Base-by-base conservation (phyloP, 2,797 vertebrate species). In the Siniperca obscura region DNA sequence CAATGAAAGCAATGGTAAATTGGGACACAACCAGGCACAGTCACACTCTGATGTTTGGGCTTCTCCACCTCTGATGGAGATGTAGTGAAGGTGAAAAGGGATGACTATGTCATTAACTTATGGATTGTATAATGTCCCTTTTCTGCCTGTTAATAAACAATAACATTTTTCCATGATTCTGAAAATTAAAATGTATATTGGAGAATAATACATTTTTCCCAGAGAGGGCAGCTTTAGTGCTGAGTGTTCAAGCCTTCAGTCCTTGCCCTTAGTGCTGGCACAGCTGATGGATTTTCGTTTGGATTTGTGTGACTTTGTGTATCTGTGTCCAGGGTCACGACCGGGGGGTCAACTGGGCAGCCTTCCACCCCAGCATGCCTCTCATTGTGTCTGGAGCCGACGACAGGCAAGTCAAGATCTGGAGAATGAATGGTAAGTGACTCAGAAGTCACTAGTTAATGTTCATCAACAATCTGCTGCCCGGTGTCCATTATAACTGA, bases 281-380 rank as follows among this genome's bases (percentile, higher is more conserved):
- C n/a, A 52, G 27, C 12, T 59, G 42, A 21, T 3, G 9, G 11
- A 27, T 46, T 7, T 38, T 25, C 3, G 8, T 64, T 48, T 70
- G 57, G 14, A 5, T 72, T 19, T 70, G 30, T 55, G 22, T 72
- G n/a, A 66, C 22, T 7, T 48, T 66, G 11, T 86, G 38, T 48
- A 0, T 84, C 13, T 82, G 27, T 56, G 21, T 71, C 48, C 61
- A 99, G 98, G 98, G 98, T 88, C 98, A 99, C 0, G 98, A 99
- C 87, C 95, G 98, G 0, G 98, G 98, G 1, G 98, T 99, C 40
- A 99, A 99, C 93, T 99, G 98, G 98, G 98, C 98, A 0, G 98
- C 98, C 9, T 99, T 99, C 92, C 98, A 99, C 74, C 98, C 98
- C 81, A 98, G 93, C 8, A 99, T 99, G 98, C 98, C 98, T 0